A percentile compares a stretch with the other conserved stretches of the same genome.
Conservation (phyloP, 2,797 vertebrate species). For the Oophaga sylvatica region DNA sequence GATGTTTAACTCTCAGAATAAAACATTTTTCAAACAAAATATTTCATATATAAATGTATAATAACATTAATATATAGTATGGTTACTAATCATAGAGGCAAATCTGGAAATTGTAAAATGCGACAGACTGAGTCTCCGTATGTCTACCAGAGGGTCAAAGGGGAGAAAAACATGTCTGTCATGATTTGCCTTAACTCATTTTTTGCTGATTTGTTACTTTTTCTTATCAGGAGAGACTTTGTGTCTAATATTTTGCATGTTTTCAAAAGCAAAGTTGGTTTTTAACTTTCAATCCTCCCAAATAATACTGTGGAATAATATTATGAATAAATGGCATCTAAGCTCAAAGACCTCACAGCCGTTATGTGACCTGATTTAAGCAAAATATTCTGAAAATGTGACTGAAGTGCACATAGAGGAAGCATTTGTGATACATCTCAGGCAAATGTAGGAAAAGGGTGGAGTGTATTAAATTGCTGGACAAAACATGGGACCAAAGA, state of each 20-base stretch:
- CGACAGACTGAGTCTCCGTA: background rate
- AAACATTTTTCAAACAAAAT: background rate
- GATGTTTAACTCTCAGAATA: background rate
- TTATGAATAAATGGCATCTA: background rate
- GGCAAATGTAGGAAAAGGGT: conserved; percentile 40
- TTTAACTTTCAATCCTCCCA: background rate
- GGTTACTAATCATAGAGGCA: background rate
- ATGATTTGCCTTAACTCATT: conserved; percentile 16
- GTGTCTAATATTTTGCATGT: background rate
- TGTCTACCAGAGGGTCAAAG: conserved; percentile 25
- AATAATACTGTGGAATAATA: background rate
- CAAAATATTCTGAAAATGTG: background rate
- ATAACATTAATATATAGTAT: too few relatives aligned
- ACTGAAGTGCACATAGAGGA: background rate
- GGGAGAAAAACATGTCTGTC: conserved; percentile 41
- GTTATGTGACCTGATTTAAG: background rate
- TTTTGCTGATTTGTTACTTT: conserved; percentile 1
- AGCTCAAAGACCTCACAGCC: background rate
- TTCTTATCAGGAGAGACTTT: conserved; percentile 27
- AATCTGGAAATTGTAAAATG: background rate
- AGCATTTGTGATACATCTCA: conserved; percentile 14
- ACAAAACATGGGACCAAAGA: background rate
- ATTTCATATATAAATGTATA: background rate
- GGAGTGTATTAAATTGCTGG: conserved; percentile 2
- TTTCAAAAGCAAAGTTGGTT: background rate